These are phyloP conservation scores for Trachelipus rathkii DNA, from an alignment of 1,140 invertebrate genomes.

Conservation along the genomic window DNA sequence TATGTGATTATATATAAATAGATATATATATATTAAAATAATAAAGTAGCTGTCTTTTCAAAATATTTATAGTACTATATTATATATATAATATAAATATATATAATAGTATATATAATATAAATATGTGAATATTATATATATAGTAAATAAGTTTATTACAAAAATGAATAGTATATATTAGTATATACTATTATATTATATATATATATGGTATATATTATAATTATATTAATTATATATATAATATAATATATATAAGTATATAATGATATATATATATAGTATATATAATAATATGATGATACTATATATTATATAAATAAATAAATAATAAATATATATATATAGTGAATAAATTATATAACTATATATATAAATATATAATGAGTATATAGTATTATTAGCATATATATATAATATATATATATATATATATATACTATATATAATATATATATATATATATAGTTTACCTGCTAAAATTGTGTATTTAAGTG, in stretches of 20 bases:
- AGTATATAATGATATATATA: slow-evolving; percentile 12
- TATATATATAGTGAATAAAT: slow-evolving; percentile 20
- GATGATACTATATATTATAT: slow-evolving; percentile 18
- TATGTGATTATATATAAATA: too few species aligned
- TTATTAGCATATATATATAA: slow-evolving; percentile 22
- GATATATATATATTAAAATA: too few species aligned
- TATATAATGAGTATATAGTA: too few species aligned
- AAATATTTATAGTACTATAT: too few species aligned
- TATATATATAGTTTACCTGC: slow-evolving; percentile 53
- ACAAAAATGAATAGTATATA: too few species aligned
- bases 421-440: slow-evolving; percentile 18
- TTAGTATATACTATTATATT: slow-evolving; percentile 4
- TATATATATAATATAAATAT: too few species aligned
- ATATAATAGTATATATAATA: too few species aligned
- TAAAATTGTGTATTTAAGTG: slow-evolving; percentile 68
- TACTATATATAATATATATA: slow-evolving; percentile 17
- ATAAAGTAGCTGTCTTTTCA: too few species aligned
- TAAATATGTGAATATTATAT: too few species aligned
- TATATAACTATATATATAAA: slow-evolving; percentile 1
- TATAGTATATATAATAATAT: slow-evolving; percentile 20
- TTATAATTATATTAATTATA: not conserved
- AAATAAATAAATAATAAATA: slow-evolving; percentile 14
- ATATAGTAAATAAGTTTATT: too few species aligned
- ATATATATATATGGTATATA: not conserved
- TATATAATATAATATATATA: slow-evolving; percentile 20